These are phyloP conservation scores for Diachrysia chrysitis DNA, from an alignment of 2,888 invertebrate species.

Conservation along the genomic window DNA sequence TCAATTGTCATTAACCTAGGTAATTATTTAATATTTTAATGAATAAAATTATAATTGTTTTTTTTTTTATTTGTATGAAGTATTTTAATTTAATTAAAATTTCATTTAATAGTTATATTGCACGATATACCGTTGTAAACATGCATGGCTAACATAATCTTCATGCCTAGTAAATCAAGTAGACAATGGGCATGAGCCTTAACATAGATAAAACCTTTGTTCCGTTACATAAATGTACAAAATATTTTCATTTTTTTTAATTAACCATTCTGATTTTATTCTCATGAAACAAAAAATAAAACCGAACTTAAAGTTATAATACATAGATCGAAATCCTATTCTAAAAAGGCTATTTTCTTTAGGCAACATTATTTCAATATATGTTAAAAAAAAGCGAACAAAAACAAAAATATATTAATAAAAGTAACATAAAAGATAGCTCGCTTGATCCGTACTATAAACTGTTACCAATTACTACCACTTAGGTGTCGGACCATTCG, in stretches of 20 bases:
- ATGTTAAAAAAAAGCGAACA: too few species aligned
- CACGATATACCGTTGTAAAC: background rate
- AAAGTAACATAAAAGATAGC: background rate
- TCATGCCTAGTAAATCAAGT: too few species aligned
- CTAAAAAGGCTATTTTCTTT: too few species aligned
- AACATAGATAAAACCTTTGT: too few species aligned
- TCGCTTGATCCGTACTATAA: background rate
- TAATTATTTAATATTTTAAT: slow-evolving; percentile 27
- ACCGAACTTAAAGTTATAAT: too few species aligned
- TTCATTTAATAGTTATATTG: background rate
- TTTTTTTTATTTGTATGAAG: background rate
- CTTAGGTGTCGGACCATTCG: background rate
- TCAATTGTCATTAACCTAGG: slow-evolving; percentile 44
- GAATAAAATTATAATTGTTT: slow-evolving; percentile 3
- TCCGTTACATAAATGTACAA: background rate
- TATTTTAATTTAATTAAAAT: background rate
- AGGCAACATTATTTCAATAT: too few species aligned
- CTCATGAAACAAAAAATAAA: too few species aligned
- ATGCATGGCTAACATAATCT: too few species aligned
- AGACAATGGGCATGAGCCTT: too few species aligned
- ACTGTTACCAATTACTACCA: background rate
- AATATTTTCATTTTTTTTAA: background rate
- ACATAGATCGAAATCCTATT: too few species aligned
- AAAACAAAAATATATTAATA: too few species aligned
- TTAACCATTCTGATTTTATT: too few species aligned